Percentiles rank a stretch among this genome's conserved stretches.
Conservation (phyloP, 2,113 vertebrate species). For the Heterotis niloticus region DNA sequence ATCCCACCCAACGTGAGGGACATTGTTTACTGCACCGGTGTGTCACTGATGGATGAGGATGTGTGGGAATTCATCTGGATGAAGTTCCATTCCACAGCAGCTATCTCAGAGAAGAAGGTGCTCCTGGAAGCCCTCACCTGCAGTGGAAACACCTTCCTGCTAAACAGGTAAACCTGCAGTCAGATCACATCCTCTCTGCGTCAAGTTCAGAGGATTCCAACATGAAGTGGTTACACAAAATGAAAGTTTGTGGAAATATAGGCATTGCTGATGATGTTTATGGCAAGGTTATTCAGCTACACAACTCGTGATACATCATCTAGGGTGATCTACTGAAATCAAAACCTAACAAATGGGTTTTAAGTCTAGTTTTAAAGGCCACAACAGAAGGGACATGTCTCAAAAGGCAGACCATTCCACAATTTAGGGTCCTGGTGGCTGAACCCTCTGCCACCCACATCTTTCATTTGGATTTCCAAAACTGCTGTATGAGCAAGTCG, state of each 20-base stretch:
- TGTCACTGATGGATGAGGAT: slow-evolving; percentile 94
- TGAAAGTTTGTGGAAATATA: not conserved
- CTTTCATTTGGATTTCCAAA: no score
- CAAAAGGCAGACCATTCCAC: no score
- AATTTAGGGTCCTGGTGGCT: no score
- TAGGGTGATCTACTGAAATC: no score
- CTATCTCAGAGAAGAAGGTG: slow-evolving; percentile 78
- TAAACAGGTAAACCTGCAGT: slow-evolving; percentile 16
- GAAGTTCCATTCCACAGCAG: slow-evolving; percentile 92
- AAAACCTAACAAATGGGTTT: no score
- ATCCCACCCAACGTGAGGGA: slow-evolving; percentile 93
- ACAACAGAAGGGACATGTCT: no score
- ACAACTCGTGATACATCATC: no score
- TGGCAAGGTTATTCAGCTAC: no score
- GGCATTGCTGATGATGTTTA: not conserved
- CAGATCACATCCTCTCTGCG: no score
- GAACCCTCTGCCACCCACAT: no score
- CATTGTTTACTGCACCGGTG: slow-evolving; percentile 95
- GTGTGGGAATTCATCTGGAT: slow-evolving; percentile 99
- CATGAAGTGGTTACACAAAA: not conserved
- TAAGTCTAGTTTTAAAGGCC: no score
- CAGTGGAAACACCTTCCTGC: slow-evolving; percentile 74
- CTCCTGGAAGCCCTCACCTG: slow-evolving; percentile 77
- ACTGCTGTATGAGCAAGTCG: no score
- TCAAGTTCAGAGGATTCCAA: not conserved